Conservation (phyloP, 2,797 vertebrate species). For the Coregonus sp. region DNA sequence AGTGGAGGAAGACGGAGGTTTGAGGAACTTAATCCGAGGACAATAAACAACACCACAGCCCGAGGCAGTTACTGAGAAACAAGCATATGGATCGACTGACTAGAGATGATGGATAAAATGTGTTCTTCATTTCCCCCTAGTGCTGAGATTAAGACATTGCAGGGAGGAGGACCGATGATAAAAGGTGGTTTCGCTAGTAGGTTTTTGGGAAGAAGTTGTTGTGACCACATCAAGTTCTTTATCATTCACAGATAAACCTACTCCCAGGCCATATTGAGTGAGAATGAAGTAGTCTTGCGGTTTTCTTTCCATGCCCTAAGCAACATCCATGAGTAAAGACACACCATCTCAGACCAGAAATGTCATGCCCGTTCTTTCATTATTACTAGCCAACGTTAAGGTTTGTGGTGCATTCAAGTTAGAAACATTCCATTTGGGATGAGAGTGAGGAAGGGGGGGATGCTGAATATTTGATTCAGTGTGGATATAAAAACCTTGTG, state of each 20-base stretch:
- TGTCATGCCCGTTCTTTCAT: not conserved
- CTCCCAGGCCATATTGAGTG: constrained; percentile 18
- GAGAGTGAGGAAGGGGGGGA: not conserved
- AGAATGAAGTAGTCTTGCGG: not conserved
- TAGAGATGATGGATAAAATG: constrained; percentile 23
- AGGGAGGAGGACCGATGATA: not conserved
- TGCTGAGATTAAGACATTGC: constrained; percentile 52
- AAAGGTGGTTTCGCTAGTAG: not conserved
- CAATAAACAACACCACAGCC: constrained; percentile 61
- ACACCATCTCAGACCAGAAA: not conserved
- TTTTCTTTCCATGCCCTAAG: not conserved
- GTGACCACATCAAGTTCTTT: constrained; percentile 12
- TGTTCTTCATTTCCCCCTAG: constrained; percentile 66
- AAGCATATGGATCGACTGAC: constrained; percentile 52
- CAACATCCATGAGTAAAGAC: not conserved
- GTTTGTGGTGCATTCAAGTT: constrained; percentile 13
- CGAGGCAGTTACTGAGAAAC: constrained; percentile 51
- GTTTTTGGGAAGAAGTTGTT: not conserved
- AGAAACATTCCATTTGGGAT: constrained; percentile 1
- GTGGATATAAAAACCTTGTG: not conserved
- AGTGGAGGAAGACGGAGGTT: constrained; percentile 44
- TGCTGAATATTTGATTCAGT: not conserved
- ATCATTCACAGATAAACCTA: not conserved
- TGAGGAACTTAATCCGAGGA: constrained; percentile 64
- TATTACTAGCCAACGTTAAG: constrained; percentile 3